Evolutionary conservation across 2,113 vertebrate species (phyloP), one percentile per base, ranked within the genome.

Genomic region (Barnardius zonarius): DNA sequence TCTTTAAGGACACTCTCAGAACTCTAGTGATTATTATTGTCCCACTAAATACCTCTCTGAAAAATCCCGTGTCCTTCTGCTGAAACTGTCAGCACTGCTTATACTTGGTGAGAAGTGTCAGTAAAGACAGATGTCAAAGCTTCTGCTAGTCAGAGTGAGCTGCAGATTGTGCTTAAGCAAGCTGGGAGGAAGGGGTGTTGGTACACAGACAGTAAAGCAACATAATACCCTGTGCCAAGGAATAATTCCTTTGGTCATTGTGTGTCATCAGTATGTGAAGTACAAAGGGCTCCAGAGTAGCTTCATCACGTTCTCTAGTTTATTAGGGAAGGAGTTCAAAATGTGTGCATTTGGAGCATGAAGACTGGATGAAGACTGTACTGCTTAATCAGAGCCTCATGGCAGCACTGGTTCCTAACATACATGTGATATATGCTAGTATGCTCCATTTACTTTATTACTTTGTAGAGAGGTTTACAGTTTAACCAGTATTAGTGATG

Each of bases 281-380:
- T 93, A 92, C 91, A 96, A 88, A 95, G 83, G 44, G 28, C 33
- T 69, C 68, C 52, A 35, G 82, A 52, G 35, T 39, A 55, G 68
- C 92, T 95, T 96, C 52, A 62, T 93, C 73, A 61, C 51, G 20
- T 95, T 94, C 48, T 41, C 79, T 85, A 16, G 31, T 88, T 95
- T 93, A 86, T 20, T 41, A 92, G 83, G 51, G 54, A 69, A 87
- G n/a, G n/a, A 59, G 35, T 93, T 91, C 24, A 92, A 85, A 82
- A 43, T 43, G 22, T 43, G 8, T 78, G 46, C 2, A 3, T 63
- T 94, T 74, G 30, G 80, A 93, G 59, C n/a, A 39, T 28, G 75
- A 93, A 41, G 67, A 46, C 13, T 62, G 43, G 64, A n/a, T 82
- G 55, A 91, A 88, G 78, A 77, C n/a, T 46, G 51, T 48, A 10